Evolutionary conservation across 2,113 vertebrate genomes (phyloP), one percentile per base, ranked within the genome.

Genomic region (Seriola aureovittata): DNA sequence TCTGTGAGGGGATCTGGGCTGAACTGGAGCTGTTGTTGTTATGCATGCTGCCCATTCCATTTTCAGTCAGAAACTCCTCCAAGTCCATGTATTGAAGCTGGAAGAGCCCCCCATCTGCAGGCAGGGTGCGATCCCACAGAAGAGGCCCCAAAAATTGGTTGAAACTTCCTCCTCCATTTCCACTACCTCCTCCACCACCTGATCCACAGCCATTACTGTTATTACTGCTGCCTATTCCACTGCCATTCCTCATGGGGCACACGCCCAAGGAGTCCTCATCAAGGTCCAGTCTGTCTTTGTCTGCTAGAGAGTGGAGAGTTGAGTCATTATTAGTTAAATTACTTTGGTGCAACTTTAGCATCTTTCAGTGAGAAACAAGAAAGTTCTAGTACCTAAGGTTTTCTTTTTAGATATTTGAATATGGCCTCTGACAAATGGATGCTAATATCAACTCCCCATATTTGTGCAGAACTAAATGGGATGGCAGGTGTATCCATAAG

Each of bases 61-160:
- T 96, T 81, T 96, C 95, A 0, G 94, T 95, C 75, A 96, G 93
- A 82, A 96, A 96, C 91, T 96, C 95, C 76, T 96, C 95, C 86
- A 96, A 93, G 92, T 96, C 95, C 95, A 96, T 96, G 91, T 96
- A 96, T 88, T 96, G 95, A 78, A 96, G 94, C 93, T 96, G 95
- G 90, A 96, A 96, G 79, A 96, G 93, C 42, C 95, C 94, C 34
- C 94, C 94, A 4, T 96, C 95, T 3, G 93, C 94, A 0, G 94
- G 93, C 68, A 96, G 87, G 77, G 92, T 95, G 72, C 95, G 93
- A 87, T 96, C 95, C 95, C 95, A 96, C 81, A 95, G 78, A 17
- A 95, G 89, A 62, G 94, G 93, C 60, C 94, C 95, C 79, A 95
- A 84, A 86, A 96, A 95, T 88, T 94, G 94, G 87, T 94, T 94